Conservation (phyloP, 2,888 invertebrate genomes). For the Sthenelais limicola region DNA sequence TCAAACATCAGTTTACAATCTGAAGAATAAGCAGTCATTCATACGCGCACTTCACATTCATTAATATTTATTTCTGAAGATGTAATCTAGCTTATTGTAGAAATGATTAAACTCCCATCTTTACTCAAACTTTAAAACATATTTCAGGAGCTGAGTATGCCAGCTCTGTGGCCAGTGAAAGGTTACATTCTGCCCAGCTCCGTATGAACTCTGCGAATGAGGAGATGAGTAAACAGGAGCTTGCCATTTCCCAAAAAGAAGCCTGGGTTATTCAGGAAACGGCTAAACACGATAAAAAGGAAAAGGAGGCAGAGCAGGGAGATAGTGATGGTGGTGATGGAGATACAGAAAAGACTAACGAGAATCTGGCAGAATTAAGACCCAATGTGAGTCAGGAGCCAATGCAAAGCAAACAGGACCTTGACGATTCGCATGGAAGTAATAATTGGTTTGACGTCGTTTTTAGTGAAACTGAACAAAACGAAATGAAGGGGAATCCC, state of each 20-base stretch:
- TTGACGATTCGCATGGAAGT: too few species aligned
- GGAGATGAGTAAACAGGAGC: background rate
- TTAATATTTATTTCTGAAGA: background rate
- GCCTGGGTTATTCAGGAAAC: conserved; percentile 18
- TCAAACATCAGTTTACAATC: too few species aligned
- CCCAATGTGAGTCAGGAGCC: too few species aligned
- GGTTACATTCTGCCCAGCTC: conserved; percentile 10
- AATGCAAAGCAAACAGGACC: too few species aligned
- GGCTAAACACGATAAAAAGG: background rate
- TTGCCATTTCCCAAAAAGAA: background rate
- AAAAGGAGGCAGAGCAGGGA: background rate
- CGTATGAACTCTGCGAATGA: background rate
- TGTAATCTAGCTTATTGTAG: background rate
- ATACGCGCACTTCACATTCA: background rate
- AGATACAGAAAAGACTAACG: too few species aligned
- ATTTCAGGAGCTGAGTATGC: conserved; percentile 38
- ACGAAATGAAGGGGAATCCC: too few species aligned
- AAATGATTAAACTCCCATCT: background rate
- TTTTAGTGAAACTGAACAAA: too few species aligned
- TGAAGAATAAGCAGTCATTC: too few species aligned
- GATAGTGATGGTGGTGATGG: too few species aligned
- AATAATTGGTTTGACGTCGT: too few species aligned
- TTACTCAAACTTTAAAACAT: too few species aligned
- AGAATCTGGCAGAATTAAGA: too few species aligned
- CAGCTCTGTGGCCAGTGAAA: conserved; percentile 22